phyloP scores from a whole-genome alignment of 2,113 vertebrate species.

The Hippoglossus stenolepis region DNA sequence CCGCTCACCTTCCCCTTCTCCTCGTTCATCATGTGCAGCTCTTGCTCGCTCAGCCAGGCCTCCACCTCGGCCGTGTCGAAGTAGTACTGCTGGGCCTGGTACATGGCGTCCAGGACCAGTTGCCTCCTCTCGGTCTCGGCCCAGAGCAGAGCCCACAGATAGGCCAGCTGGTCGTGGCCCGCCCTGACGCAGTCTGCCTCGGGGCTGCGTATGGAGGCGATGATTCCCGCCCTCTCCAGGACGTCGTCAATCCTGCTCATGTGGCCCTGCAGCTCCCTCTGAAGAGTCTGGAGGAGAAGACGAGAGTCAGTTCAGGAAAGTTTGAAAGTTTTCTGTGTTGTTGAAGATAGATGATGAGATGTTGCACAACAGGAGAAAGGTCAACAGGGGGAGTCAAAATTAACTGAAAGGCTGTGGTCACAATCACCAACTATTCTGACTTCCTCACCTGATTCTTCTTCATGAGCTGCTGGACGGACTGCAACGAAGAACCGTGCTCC shows the following conservation, averaged over 20 bases:
- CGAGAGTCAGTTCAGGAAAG: too few relatives aligned
- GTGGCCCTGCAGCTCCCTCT: conserved; percentile 91
- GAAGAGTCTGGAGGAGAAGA: conserved; percentile 81
- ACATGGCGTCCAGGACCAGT: conserved; percentile 89
- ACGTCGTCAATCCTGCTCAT: conserved; percentile 87
- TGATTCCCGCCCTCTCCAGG: conserved; percentile 85
- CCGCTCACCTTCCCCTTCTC: conserved; percentile 92
- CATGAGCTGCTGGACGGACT: conserved; percentile 91
- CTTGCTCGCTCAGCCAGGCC: conserved; percentile 94
- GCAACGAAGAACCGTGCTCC: conserved; percentile 88
- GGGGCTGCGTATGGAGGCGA: conserved; percentile 87
- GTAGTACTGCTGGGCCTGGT: conserved; percentile 94
- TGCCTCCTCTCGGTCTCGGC: conserved; percentile 88
- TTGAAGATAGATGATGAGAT: too few relatives aligned
- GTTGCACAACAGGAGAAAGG: too few relatives aligned
- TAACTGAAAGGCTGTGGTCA: background rate
- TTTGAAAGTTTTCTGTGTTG: too few relatives aligned
- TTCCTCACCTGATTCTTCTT: conserved; percentile 91
- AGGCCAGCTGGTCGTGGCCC: conserved; percentile 85
- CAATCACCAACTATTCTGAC: background rate
- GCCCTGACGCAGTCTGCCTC: conserved; percentile 85
- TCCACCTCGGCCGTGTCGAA: conserved; percentile 93
- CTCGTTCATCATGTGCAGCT: conserved; percentile 95
- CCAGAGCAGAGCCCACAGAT: conserved; percentile 86
- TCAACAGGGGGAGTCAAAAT: background rate